Percentiles rank a stretch among this genome's conserved stretches.
Conservation (phyloP, 2,797 vertebrate species). For the Sebastes trivittatus region DNA sequence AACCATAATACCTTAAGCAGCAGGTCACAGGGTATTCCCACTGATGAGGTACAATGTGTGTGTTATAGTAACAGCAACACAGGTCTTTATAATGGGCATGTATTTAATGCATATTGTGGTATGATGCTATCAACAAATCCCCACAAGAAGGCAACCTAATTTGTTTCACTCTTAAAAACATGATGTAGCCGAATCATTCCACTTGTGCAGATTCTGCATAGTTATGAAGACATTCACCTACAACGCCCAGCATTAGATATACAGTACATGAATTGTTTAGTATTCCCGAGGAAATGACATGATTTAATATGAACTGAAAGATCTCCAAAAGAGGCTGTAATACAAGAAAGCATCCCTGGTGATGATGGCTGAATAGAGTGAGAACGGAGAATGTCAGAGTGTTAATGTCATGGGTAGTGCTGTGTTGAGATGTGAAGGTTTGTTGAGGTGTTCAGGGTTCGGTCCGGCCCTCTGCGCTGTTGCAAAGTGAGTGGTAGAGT, state of each 20-base stretch:
- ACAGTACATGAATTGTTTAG: constrained; percentile 23
- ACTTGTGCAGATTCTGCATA: background rate
- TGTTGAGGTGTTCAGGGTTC: constrained; percentile 47
- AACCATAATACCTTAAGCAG: constrained; percentile 7
- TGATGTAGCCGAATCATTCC: background rate
- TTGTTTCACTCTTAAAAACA: constrained; percentile 7
- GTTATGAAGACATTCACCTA: constrained; percentile 11
- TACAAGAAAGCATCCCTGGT: background rate
- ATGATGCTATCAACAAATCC: constrained; percentile 9
- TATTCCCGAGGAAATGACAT: constrained; percentile 32
- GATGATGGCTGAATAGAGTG: constrained; percentile 26
- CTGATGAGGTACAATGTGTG: constrained; percentile 20
- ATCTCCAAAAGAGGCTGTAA: background rate
- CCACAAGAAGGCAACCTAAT: constrained; percentile 15
- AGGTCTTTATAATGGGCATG: constrained; percentile 5
- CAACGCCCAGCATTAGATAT: constrained; percentile 26
- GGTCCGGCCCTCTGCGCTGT: constrained; percentile 45
- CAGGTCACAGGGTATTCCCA: background rate
- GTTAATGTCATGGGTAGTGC: background rate
- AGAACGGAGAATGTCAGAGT: background rate
- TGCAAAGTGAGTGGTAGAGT: constrained; percentile 83
- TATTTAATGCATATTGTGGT: constrained; percentile 12
- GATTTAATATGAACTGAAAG: background rate
- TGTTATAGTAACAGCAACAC: constrained; percentile 29
- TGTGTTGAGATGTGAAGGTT: background rate